Conservation (phyloP, 2,888 invertebrate species). For the Melipona beecheii region DNA sequence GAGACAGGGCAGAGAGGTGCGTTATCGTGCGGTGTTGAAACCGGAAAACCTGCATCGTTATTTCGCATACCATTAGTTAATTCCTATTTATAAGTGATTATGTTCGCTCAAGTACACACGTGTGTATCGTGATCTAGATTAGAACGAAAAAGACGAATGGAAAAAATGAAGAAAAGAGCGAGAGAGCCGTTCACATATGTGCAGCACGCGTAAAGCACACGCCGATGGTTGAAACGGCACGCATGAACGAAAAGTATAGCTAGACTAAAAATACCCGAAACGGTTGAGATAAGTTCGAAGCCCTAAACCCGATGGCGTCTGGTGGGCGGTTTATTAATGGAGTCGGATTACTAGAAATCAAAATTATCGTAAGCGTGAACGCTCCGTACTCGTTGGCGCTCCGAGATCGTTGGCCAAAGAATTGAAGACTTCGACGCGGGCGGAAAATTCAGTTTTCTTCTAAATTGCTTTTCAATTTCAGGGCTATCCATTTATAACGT, state of each 20-base stretch:
- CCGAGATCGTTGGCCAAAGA: not conserved
- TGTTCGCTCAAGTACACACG: constrained; percentile 57
- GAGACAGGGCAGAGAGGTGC: constrained; percentile 11
- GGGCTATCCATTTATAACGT: not conserved
- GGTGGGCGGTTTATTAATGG: constrained; percentile 79
- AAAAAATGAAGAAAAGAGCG: not conserved
- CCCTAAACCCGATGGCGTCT: constrained; percentile 53
- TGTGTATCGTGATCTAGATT: constrained; percentile 34
- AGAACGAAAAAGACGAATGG: not conserved
- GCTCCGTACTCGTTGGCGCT: not conserved
- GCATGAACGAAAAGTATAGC: constrained; percentile 60
- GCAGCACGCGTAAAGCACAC: constrained; percentile 64
- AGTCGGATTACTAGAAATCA: constrained; percentile 74
- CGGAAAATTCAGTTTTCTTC: not conserved
- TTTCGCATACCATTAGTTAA: constrained; percentile 73
- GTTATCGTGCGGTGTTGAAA: constrained; percentile 30
- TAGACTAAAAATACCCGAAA: constrained; percentile 75
- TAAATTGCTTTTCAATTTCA: not conserved
- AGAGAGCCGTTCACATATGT: constrained; percentile 60
- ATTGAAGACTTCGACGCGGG: not conserved
- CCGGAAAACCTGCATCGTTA: constrained; percentile 64
- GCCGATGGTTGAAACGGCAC: constrained; percentile 44
- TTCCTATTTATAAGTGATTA: constrained; percentile 74
- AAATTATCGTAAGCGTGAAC: constrained; percentile 70
- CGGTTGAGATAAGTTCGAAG: constrained; percentile 73